A percentile compares a stretch with the other conserved stretches of the same genome.
Conservation (phyloP, 2,888 invertebrate genomes). For the Cantharis lateralis region DNA sequence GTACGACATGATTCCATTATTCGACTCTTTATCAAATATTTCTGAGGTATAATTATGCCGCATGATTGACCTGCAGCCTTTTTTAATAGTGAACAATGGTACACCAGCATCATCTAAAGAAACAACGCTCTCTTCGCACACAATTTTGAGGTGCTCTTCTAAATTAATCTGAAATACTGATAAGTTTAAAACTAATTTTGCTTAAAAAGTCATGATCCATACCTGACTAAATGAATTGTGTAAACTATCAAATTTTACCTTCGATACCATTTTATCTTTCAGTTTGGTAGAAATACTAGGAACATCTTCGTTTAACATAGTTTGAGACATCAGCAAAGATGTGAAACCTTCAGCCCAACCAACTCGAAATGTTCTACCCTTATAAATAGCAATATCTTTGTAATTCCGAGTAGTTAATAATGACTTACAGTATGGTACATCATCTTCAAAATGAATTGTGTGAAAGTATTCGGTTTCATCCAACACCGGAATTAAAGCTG, state of each 20-base stretch:
- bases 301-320: too few species aligned
- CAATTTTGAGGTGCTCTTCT: conserved; percentile 27
- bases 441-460: background rate
- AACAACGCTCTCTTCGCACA: conserved; percentile 22
- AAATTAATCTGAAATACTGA: conserved; percentile 24
- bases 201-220: background rate
- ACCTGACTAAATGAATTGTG: background rate
- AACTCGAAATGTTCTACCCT: conserved; percentile 70
- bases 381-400: conserved; percentile 63
- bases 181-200: background rate
- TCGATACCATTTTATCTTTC: background rate
- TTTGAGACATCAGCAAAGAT: background rate
- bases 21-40: conserved; percentile 26
- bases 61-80: conserved; percentile 14
- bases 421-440: conserved; percentile 9
- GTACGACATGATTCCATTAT: conserved; percentile 52
- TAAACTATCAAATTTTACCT: background rate
- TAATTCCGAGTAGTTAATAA: conserved; percentile 44
- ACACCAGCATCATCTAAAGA: conserved; percentile 22
- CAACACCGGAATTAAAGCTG: background rate
- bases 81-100: conserved; percentile 43
- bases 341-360: conserved; percentile 68
- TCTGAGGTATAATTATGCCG: conserved; percentile 23
- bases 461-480: conserved; percentile 6
- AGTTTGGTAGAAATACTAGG: background rate